phyloP scores from a whole-genome alignment of 2,888 invertebrate genomes.

The Camponotus fellah region DNA sequence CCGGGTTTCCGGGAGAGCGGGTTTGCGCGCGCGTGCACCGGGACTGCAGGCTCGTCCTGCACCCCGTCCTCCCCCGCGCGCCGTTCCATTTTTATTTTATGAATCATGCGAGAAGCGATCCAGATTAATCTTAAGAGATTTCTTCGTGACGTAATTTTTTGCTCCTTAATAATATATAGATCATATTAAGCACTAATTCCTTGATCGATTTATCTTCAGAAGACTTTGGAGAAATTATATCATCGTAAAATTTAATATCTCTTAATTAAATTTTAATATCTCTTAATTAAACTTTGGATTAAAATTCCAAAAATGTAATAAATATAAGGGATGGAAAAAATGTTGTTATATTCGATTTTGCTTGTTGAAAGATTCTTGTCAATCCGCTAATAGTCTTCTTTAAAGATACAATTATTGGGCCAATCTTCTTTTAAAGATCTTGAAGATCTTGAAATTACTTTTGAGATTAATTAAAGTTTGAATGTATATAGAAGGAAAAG shows the following conservation, averaged over 20 bases:
- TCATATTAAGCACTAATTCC: background rate
- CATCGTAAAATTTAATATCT: background rate
- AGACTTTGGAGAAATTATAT: background rate
- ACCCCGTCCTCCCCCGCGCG: background rate
- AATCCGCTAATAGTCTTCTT: background rate
- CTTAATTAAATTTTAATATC: slow-evolving; percentile 11
- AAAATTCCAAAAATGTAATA: background rate
- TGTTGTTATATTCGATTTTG: background rate
- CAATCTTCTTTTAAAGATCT: background rate
- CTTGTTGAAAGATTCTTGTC: background rate
- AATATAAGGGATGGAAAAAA: background rate
- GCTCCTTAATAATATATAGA: background rate
- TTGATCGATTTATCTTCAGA: background rate
- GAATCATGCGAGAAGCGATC: slow-evolving; percentile 1
- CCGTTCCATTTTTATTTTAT: slow-evolving; percentile 2
- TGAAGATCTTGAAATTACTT: background rate
- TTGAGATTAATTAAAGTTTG: slow-evolving; percentile 4
- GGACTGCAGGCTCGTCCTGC: background rate
- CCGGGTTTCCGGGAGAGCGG: slow-evolving; percentile 34
- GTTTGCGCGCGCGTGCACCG: slow-evolving; percentile 22
- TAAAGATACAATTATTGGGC: background rate
- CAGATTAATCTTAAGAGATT: background rate
- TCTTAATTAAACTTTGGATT: background rate
- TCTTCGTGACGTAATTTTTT: background rate
- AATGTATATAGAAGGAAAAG: background rate